A percentile compares a stretch with the other conserved stretches of the same genome.
phyloP scores from a whole-genome alignment of 2,888 invertebrate genomes.

The Tinea pellionella region DNA sequence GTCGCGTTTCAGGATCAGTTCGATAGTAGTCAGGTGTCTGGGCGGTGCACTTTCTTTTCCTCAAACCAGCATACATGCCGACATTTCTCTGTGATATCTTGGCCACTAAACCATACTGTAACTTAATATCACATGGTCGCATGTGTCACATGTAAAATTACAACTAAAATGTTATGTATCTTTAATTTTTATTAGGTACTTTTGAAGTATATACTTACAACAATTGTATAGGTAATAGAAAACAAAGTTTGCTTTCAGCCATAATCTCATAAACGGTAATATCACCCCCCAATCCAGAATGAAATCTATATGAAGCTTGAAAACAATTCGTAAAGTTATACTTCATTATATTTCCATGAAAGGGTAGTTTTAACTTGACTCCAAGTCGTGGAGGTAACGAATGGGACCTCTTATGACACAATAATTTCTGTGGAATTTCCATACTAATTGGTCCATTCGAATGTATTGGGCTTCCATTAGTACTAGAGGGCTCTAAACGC shows the following conservation, averaged over 20 bases:
- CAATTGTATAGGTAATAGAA: slow-evolving; percentile 86
- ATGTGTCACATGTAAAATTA: too few species aligned
- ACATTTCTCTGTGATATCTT: too few species aligned
- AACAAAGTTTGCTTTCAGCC: slow-evolving; percentile 90
- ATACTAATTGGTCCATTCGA: slow-evolving; percentile 54
- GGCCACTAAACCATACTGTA: too few species aligned
- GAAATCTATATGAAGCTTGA: slow-evolving; percentile 84
- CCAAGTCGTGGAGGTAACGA: slow-evolving; percentile 87
- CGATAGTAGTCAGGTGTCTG: too few species aligned
- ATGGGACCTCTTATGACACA: slow-evolving; percentile 77
- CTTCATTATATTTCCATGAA: slow-evolving; percentile 77
- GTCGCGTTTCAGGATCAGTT: too few species aligned
- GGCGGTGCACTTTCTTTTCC: too few species aligned
- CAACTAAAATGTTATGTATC: too few species aligned
- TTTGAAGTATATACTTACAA: slow-evolving; percentile 72
- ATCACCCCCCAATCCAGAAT: slow-evolving; percentile 91
- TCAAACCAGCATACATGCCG: too few species aligned
- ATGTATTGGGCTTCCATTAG: slow-evolving; percentile 77
- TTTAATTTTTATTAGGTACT: background rate
- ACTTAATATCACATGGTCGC: too few species aligned
- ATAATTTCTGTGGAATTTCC: slow-evolving; percentile 46
- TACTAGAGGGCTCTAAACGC: slow-evolving; percentile 83
- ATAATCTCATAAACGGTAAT: slow-evolving; percentile 94
- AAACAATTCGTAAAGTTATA: slow-evolving; percentile 81
- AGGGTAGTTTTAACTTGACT: slow-evolving; percentile 83